Base-by-base conservation (phyloP, 2,113 vertebrate species). In the Cinclus mexicanus region DNA sequence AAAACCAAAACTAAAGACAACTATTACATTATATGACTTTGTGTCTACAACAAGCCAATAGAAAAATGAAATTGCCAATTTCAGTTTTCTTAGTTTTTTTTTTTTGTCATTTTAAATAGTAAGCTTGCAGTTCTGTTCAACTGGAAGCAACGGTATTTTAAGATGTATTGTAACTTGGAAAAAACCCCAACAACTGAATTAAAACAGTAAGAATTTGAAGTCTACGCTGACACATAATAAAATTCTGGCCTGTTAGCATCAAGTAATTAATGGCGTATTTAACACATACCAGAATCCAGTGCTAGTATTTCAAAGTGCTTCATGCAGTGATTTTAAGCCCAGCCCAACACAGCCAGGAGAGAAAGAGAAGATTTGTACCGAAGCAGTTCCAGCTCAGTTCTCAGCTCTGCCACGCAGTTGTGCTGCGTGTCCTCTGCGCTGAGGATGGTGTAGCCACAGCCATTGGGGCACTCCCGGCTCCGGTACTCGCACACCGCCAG, bases 321-420 rank as follows among this genome's bases (percentile, higher is more conserved):
- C 49, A 61, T 8, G 74, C 65, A 72, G 64, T 6, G 33, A 49
- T 25, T 81, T 88, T 49, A 83, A 78, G 52, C 57, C 42, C 49
- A 65, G 77, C 57, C 67, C 87, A 83, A 59, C 1, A 63, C 2
- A 81, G 75, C 39, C 12, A 46, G 1, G 13, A 78, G 91, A 67
- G 75, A 52, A 86, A 46, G 6, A 80, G 71, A 69, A 59, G 76
- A 19, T 76, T 10, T 69, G 72, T 94, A 99, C 99, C 99, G 98
- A n/a, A 99, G 98, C 53, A 98, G 93, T 42, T 99, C 98, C 76
- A 99, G 97, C 78, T 99, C 98, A 0, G 98, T 98, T 50, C 98
- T 98, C 2, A 99, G 97, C 96, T 99, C 98, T 7, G 98, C 98
- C 12, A 99, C 97, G 26, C 98, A 99, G 80, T 98, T 99, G 67